Base-by-base conservation (phyloP, 2,888 invertebrate species). In the Nomada goodeniana region DNA sequence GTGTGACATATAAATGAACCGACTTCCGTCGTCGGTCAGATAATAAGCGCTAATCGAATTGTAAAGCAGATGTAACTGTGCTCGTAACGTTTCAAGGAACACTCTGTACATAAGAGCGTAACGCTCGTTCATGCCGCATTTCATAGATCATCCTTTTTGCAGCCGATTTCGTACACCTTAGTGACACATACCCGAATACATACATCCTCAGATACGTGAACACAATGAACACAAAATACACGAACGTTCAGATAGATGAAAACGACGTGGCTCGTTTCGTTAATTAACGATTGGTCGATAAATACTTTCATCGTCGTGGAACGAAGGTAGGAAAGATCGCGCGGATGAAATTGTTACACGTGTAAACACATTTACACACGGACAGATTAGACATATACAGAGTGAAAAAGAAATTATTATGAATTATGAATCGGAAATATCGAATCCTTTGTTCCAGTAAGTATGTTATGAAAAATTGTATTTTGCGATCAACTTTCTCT, bases 71-170 rank as follows among this genome's bases (percentile, higher is more conserved):
- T 59, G 67, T 60, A 61, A 83, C 74, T 68, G 69, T 72, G 74
- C 82, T 65, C 75, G 72, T 78, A 78, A 84, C 42, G 71, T 81
- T 84, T 70, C 74, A 64, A 70, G 23, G 61, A 47, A 73, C 65
- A 79, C 77, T 69, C 55, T 88, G 87, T 88, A 88, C 77, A 88
- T 87, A 87, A 20, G 26, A 70, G 79, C 74, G 42, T 77, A 36
- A 67, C 53, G 79, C 86, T 80, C 84, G 69, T 82, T 82, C 88
- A 87, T 82, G 72, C 67, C 47, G 78, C 86, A 68, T 88, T 80
- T 88, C 87, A 86, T 88, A 84, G 76, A 42, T 84, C 88, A 81
- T 81, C 85, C 74, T 75, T 88, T 88, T 87, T 86, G 84, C 86
- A 87, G 78, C 71, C 86, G 47, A 88, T 80, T 85, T 87, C 78